Conservation (phyloP, 2,888 invertebrate species). For the Mythimna impura region DNA sequence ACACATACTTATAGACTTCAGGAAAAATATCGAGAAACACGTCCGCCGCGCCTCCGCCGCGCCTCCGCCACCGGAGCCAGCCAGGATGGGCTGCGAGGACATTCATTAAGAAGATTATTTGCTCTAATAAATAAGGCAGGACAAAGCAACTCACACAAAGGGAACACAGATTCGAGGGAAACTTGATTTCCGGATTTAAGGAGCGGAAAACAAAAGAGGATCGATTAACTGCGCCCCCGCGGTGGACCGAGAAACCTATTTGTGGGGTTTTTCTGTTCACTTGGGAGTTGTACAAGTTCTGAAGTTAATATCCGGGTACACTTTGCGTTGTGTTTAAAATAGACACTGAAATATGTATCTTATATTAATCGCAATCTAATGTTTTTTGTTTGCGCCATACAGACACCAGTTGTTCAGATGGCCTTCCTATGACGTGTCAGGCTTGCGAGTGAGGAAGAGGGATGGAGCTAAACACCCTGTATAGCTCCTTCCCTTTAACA, state of each 20-base stretch:
- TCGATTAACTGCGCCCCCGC: not conserved
- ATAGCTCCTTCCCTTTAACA: no score
- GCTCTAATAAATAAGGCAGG: constrained; percentile 57
- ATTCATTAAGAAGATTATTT: constrained; percentile 60
- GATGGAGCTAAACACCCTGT: no score
- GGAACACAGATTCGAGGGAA: constrained; percentile 45
- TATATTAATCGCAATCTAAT: not conserved
- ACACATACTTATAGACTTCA: not conserved
- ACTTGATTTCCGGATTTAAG: constrained; percentile 59
- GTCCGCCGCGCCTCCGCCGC: not conserved
- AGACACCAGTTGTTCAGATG: not conserved
- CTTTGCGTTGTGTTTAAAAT: not conserved
- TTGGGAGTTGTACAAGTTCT: not conserved
- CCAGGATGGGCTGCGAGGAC: constrained; percentile 10
- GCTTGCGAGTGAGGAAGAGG: no score
- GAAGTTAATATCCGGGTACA: not conserved
- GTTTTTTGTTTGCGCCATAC: not conserved
- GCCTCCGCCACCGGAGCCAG: constrained; percentile 7
- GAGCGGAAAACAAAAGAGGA: constrained; percentile 40
- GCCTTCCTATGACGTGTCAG: no score
- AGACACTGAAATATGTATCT: not conserved
- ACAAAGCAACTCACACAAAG: constrained; percentile 50
- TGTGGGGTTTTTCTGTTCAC: not conserved
- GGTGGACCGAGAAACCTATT: not conserved
- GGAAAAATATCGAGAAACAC: not conserved